A percentile compares a stretch with the other conserved stretches of the same genome.
Evolutionary conservation across 2,888 invertebrate genomes (phyloP).

Genomic region (Eremobia ochroleuca): DNA sequence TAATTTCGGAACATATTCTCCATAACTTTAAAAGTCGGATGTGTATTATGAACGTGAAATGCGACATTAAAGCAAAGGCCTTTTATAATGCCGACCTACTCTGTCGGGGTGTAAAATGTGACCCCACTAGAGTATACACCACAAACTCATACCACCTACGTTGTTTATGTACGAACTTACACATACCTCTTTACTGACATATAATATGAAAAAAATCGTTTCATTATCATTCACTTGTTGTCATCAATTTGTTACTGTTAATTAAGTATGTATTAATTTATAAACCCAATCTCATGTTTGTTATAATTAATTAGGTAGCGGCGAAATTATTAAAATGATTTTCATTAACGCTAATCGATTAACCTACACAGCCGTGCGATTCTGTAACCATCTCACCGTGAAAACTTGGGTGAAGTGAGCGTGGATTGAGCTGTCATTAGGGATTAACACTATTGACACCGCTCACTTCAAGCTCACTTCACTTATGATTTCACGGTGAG

Average conservation of each 20-base stretch:
- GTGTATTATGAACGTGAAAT: constrained; percentile 38
- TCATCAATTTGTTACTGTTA: constrained; percentile 4
- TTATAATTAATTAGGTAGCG: background rate
- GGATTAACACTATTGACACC: too few relatives aligned
- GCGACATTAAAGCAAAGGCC: constrained; percentile 41
- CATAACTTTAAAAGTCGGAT: constrained; percentile 48
- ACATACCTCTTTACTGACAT: background rate
- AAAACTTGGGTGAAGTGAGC: too few relatives aligned
- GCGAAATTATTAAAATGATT: background rate
- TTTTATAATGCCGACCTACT: constrained; percentile 45
- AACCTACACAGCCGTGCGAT: too few relatives aligned
- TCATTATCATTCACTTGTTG: constrained; percentile 1
- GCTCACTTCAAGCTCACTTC: too few relatives aligned
- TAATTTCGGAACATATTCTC: constrained; percentile 44
- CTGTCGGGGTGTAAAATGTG: constrained; percentile 34
- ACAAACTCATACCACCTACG: constrained; percentile 16
- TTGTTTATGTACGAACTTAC: constrained; percentile 15
- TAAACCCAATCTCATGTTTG: background rate
- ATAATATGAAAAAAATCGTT: background rate
- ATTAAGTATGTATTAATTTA: background rate
- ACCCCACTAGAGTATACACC: constrained; percentile 44
- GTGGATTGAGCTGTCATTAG: too few relatives aligned
- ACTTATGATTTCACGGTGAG: too few relatives aligned
- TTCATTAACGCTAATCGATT: background rate
- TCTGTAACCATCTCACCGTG: too few relatives aligned